These are phyloP conservation scores for Isurus oxyrinchus DNA, from an alignment of 2,113 vertebrate species.

Conservation along the genomic window DNA sequence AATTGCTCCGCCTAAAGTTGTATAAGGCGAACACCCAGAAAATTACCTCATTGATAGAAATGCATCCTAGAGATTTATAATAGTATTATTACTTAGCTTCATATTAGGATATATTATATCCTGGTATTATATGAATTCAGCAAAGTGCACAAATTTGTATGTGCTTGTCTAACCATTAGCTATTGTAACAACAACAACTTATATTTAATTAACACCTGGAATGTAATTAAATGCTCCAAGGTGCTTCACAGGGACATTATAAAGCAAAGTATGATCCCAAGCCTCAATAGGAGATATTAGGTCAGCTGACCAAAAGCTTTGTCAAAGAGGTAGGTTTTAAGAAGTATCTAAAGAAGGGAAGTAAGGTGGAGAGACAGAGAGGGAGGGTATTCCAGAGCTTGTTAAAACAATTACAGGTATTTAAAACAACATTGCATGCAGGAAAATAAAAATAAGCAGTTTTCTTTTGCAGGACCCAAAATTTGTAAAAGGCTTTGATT, in stretches of 20 bases:
- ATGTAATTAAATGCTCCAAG: not conserved
- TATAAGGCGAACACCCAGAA: not conserved
- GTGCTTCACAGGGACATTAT: not conserved
- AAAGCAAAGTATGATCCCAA: not conserved
- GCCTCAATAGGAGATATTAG: not conserved
- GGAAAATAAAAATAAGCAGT: not conserved
- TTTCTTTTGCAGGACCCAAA: not conserved
- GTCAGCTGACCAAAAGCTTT: no score
- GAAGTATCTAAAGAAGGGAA: not conserved
- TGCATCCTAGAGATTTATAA: not conserved
- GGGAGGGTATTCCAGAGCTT: not conserved
- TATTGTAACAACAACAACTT: not conserved
- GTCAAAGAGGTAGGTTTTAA: not conserved
- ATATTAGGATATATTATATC: not conserved
- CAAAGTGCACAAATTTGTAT: not conserved
- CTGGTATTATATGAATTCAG: not conserved
- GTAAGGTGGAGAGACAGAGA: not conserved
- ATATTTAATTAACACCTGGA: not conserved
- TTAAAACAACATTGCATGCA: not conserved
- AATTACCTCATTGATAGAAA: not conserved
- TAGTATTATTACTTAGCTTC: not conserved
- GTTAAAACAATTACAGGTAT: not conserved
- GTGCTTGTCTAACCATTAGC: not conserved
- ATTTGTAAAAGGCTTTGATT: not conserved
- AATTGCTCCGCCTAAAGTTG: not conserved